A percentile compares a stretch with the other conserved stretches of the same genome.
Conservation (phyloP, 2,113 vertebrate species). For the Axis porcinus region DNA sequence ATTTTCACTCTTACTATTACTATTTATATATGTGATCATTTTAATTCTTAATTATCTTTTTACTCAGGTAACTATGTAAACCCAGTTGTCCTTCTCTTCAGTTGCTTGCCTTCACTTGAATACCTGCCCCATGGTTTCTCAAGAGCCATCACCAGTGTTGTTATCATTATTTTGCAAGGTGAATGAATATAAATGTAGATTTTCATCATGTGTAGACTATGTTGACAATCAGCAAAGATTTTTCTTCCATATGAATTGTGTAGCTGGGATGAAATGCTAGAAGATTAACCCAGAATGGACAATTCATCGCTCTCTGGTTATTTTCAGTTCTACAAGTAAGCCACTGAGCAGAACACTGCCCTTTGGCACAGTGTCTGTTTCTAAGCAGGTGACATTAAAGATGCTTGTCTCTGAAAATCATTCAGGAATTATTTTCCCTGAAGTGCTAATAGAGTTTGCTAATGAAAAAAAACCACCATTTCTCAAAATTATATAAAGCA, state of each 20-base stretch:
- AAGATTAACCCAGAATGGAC: neutral
- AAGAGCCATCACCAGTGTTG: neutral
- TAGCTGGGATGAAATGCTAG: neutral
- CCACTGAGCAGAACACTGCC: neutral
- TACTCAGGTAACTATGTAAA: slow-evolving; percentile 43
- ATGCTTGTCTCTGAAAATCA: neutral
- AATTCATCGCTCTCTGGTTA: neutral
- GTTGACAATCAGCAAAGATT: neutral
- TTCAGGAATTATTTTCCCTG: neutral
- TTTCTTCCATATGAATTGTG: neutral
- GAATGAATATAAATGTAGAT: neutral
- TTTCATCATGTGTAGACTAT: neutral
- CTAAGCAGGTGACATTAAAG: neutral
- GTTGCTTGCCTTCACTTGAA: neutral
- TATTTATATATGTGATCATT: slow-evolving; percentile 59
- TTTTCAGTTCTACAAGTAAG: neutral
- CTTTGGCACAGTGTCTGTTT: neutral
- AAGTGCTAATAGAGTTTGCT: neutral
- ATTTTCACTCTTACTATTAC: slow-evolving; percentile 57
- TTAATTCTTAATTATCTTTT: slow-evolving; percentile 71
- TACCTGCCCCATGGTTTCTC: neutral
- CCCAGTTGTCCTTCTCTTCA: neutral
- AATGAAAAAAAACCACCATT: neutral
- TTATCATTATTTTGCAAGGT: neutral
- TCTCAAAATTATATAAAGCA: neutral